phyloP scores from a whole-genome alignment of 2,113 vertebrate genomes.

The Leptocoma aspasia region DNA sequence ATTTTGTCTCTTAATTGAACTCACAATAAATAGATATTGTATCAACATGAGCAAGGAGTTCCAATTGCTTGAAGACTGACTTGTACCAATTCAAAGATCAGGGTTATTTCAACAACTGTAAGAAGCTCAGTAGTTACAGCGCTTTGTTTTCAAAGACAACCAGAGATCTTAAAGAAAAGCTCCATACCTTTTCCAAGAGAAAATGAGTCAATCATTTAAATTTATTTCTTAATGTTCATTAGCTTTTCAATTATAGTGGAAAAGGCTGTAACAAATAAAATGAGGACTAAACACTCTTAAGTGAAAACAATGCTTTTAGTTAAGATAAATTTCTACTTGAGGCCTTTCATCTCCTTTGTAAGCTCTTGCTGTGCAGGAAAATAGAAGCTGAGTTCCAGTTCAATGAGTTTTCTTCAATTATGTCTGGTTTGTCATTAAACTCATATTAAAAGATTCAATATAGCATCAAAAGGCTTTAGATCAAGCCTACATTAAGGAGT shows the following conservation, averaged over 20 bases:
- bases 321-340: not conserved
- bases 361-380: not conserved
- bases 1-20: not conserved
- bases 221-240: not conserved
- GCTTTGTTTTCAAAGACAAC: not conserved
- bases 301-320: not conserved
- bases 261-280: not conserved
- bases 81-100: not conserved
- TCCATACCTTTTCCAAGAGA: not conserved
- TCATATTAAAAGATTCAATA: not conserved
- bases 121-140: not conserved
- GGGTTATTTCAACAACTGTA: not conserved
- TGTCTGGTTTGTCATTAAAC: not conserved
- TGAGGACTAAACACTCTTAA: not conserved
- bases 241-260: not conserved
- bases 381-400: not conserved
- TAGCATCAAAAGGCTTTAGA: not conserved
- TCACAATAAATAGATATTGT: not conserved
- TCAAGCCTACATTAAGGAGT: not conserved
- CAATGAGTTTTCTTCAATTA: slow-evolving; percentile 12
- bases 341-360: not conserved
- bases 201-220: not conserved
- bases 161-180: not conserved
- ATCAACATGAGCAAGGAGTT: not conserved
- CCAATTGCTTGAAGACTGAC: not conserved